Percentiles rank a stretch among this genome's conserved stretches.
Evolutionary conservation across 2,797 vertebrate species (phyloP).

Genomic region (Prionace glauca): DNA sequence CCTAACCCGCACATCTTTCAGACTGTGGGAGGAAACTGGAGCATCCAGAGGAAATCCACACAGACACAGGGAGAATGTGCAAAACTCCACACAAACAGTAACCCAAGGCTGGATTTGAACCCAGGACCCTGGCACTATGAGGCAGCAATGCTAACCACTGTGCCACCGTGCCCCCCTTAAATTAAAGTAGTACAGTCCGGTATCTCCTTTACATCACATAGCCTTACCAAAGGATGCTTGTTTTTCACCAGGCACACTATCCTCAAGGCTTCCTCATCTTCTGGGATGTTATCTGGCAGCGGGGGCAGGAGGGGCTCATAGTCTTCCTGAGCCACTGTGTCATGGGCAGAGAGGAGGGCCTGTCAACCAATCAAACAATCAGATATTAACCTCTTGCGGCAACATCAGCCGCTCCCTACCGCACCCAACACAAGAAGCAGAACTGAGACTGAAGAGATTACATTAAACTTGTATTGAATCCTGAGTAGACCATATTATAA

Average conservation of each 20-base stretch:
- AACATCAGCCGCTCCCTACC: background rate
- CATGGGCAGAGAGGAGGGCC: constrained; percentile 86
- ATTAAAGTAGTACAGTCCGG: background rate
- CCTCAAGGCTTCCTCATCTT: constrained; percentile 84
- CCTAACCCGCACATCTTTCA: too few species aligned
- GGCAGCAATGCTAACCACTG: too few species aligned
- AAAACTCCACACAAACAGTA: too few species aligned
- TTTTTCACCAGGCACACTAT: constrained; percentile 94
- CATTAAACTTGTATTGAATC: too few species aligned
- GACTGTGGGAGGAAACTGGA: too few species aligned
- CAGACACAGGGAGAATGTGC: too few species aligned
- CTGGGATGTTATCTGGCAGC: constrained; percentile 75
- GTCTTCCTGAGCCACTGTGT: constrained; percentile 83
- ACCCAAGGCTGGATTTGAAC: too few species aligned
- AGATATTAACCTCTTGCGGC: background rate
- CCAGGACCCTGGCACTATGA: too few species aligned
- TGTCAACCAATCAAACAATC: constrained; percentile 46
- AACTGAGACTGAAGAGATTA: too few species aligned
- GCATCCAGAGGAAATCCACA: too few species aligned
- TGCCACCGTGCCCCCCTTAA: too few species aligned
- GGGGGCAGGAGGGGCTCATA: constrained; percentile 82
- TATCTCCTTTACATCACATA: background rate
- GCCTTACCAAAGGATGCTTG: constrained; percentile 86
- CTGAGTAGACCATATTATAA: background rate
- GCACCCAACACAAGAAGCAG: background rate